Conservation (phyloP, 2,797 vertebrate species). For the Chaunax sp. region DNA sequence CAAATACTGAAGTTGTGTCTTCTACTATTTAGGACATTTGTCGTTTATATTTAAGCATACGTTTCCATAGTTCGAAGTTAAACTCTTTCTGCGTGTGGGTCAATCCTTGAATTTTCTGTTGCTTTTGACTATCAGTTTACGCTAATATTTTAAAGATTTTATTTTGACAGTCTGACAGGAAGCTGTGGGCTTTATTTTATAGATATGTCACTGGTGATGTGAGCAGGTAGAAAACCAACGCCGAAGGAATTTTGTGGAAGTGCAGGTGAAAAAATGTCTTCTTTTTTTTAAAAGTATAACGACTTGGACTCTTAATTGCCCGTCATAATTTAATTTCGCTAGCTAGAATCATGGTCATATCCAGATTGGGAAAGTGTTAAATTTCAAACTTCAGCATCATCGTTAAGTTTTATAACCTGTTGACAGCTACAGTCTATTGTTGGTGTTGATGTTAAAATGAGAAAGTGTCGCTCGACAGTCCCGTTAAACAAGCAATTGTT, state of each 20-base stretch:
- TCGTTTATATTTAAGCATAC: no score
- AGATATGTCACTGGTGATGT: conserved; percentile 11
- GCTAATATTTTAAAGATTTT: conserved; percentile 23
- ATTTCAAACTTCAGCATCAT: not conserved
- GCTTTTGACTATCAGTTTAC: no score
- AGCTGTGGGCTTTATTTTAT: not conserved
- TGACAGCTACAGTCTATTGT: not conserved
- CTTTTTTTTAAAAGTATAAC: rapidly evolving
- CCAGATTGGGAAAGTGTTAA: not conserved
- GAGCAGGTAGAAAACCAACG: conserved; percentile 23
- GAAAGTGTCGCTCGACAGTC: not conserved
- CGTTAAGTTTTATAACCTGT: not conserved
- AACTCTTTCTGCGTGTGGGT: no score
- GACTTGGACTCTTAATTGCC: no score
- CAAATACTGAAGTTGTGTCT: no score
- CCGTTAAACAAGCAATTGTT: no score
- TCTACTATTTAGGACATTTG: no score
- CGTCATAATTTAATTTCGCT: not conserved
- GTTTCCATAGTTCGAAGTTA: no score
- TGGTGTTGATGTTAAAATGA: rapidly evolving
- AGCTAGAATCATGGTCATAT: not conserved
- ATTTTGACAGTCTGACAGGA: conserved; percentile 56
- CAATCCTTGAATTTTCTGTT: no score
- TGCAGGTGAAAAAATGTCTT: conserved; percentile 45
- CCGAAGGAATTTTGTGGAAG: conserved; percentile 1